Evolutionary conservation across 2,797 vertebrate species (phyloP), one percentile per base, ranked within the genome.

Genomic region (Hafferia zeledoni): DNA sequence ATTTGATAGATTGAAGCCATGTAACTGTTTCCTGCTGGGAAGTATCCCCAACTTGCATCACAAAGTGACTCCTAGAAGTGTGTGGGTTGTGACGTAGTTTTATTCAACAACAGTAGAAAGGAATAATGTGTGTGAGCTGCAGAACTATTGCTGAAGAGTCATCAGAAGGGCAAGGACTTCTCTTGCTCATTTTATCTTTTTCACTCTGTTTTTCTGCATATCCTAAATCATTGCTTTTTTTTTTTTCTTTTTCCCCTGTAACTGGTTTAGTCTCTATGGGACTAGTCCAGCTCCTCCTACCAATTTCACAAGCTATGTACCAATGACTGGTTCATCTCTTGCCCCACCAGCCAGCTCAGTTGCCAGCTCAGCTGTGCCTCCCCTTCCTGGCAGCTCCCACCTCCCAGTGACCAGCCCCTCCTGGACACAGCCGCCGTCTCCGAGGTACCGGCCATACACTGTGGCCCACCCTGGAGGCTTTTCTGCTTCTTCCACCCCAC

Each of bases 191-290:
- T 90, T 92, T 90, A 41, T 93, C 78, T 94, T 87, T 60, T 95
- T 57, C 85, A 83, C 61, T 92, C 95, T 94, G 87, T 91, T 88
- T 91, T 97, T 24, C 89, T 94, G 41, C 93, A 91, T 83, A 91
- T 93, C 83, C 94, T 93, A 95, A 94, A 86, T 93, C 3, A 2
- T 68, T 95, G 95, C 95, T 93, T 87, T 70, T 85, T 94, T 95
- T 71, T 92, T 71, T 82, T 89, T 93, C 39, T 91, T 95, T 97
- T 96, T 95, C 93, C 83, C 82, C 91, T 67, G 95, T 93, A 97
- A 97, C 96, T 98, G 98, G 91, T 98, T 98, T 98, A 99, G 99
- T 99, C 98, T 99, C 96, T 99, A 99, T 98, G 99, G 98, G 95
- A 98, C 98, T 98, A 99, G 99, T 97, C 99, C 99, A 93, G 98